Evolutionary conservation across 2,113 vertebrate species (phyloP), one percentile per base, ranked within the genome.

Genomic region (Platichthys flesus): DNA sequence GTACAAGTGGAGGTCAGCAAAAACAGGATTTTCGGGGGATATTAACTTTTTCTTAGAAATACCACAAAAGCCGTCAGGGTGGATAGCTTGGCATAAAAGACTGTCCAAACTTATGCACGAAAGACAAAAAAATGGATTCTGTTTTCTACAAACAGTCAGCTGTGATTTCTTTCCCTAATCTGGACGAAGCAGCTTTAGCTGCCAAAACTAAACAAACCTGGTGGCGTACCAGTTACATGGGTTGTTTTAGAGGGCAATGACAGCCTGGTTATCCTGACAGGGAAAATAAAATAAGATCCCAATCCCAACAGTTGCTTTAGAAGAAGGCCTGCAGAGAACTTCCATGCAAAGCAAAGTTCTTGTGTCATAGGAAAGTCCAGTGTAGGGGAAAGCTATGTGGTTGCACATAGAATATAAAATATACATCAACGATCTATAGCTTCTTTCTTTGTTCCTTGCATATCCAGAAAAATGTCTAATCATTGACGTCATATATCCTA

Each of bases 391-490:
- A 60, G 55, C 2, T 37, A 76, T 28, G 40, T 42, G 66, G 52
- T 58, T 74, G 9, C 40, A 71, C 49, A 74, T 47, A 31, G 67
- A 57, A 75, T 45, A 51, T 63, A 69, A n/a, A 71, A 51, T 2
- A 82, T 74, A 62, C 51, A 78, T 70, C 71, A 74, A 77, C 28
- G 52, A 81, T 71, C 65, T 76, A 42, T 70, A 26, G 56, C 66
- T 14, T 74, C 31, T 74, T 28, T 26, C 20, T 63, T 57, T 68
- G 78, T 78, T 78, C 78, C 37, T 61, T 73, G 28, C 23, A 31
- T n/a, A 21, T 80, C 76, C 73, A 78, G 65, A 84, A 37, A 79
- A 82, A 57, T 57, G 67, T 79, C 68, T 37, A 18, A 40, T 68
- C 66, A 64, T 42, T 64, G 52, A 47, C n/a, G 9, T 26, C 45